These are phyloP conservation scores for Phataginus tetradactyla DNA, from an alignment of 2,797 vertebrate species.

Conservation along the genomic window DNA sequence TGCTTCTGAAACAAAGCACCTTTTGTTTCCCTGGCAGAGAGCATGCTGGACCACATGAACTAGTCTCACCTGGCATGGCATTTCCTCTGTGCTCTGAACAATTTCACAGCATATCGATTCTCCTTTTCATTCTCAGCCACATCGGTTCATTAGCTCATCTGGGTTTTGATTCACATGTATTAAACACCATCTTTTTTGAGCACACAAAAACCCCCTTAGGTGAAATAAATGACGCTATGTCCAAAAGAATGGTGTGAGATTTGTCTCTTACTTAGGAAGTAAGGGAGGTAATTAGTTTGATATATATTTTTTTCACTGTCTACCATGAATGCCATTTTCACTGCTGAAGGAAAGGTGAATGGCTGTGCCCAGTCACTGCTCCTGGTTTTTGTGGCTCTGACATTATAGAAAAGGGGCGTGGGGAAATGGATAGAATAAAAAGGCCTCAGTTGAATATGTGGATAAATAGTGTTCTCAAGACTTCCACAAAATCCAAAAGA, in stretches of 20 bases:
- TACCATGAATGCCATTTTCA: constrained; percentile 72
- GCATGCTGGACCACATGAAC: not conserved
- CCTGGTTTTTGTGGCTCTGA: constrained; percentile 79
- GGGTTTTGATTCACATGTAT: constrained; percentile 68
- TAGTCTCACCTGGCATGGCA: constrained; percentile 38
- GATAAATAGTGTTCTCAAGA: constrained; percentile 78
- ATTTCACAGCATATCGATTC: constrained; percentile 42
- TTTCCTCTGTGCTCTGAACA: constrained; percentile 23
- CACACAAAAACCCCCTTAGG: constrained; percentile 27
- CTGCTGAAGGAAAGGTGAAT: constrained; percentile 66
- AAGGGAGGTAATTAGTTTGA: constrained; percentile 75
- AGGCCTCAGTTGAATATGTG: constrained; percentile 79
- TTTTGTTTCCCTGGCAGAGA: constrained; percentile 51
- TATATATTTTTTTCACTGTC: constrained; percentile 72
- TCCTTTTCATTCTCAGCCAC: constrained; percentile 47
- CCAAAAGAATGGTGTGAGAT: constrained; percentile 63
- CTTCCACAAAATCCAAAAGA: constrained; percentile 78
- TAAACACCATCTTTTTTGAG: constrained; percentile 53
- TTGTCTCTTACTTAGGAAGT: constrained; percentile 69
- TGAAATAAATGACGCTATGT: constrained; percentile 71
- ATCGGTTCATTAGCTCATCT: constrained; percentile 72
- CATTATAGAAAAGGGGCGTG: constrained; percentile 77
- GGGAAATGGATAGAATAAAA: constrained; percentile 82
- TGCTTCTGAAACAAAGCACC: not conserved
- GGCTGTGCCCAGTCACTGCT: constrained; percentile 66